phyloP scores from a whole-genome alignment of 2,797 vertebrate genomes.

The Sebastes hopkinsi region DNA sequence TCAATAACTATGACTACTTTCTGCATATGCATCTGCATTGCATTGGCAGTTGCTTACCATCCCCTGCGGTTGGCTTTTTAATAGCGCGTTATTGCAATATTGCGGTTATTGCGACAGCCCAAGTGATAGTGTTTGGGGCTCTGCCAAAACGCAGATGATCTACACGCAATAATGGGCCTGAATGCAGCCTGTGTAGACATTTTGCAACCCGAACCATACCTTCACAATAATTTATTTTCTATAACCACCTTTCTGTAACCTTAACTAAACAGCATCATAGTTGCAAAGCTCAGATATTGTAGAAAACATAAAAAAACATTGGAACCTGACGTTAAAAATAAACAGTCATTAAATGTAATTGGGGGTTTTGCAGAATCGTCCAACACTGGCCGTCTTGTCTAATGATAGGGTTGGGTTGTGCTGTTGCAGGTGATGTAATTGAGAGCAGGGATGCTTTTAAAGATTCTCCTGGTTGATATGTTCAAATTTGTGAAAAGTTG shows the following conservation, averaged over 20 bases:
- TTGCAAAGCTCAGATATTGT: no score
- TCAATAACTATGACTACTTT: neutral
- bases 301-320: neutral
- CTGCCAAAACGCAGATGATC: neutral
- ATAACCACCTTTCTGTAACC: neutral
- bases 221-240: neutral
- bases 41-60: neutral
- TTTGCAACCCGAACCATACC: neutral
- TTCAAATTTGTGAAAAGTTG: neutral
- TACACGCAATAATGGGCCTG: neutral
- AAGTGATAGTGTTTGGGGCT: neutral
- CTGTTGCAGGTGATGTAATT: neutral
- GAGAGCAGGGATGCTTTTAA: neutral
- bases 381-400: neutral
- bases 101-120: no score
- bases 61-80: no score
- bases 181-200: neutral
- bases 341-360: neutral
- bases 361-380: neutral
- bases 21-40: neutral
- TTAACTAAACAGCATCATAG: accelerated
- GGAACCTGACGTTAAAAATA: neutral
- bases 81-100: no score
- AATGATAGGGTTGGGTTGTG: neutral
- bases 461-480: neutral